Evolutionary conservation across 2,797 vertebrate species (phyloP).

Genomic region (Gymnopithys bicolor): DNA sequence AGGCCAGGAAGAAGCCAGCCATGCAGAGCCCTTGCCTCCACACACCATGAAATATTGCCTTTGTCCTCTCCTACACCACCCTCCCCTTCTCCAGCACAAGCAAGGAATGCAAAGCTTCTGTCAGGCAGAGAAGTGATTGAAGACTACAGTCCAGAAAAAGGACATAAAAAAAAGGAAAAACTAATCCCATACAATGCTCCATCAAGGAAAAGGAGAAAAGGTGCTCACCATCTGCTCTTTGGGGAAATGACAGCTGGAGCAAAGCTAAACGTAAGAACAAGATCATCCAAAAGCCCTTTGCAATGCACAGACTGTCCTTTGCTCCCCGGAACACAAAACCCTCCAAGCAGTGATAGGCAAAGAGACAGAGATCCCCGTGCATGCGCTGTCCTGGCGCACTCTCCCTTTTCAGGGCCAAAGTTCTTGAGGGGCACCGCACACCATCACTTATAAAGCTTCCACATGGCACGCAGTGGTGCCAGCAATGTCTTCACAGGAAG

Average conservation of each 20-base stretch:
- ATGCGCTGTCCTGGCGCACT: accelerated
- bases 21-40: neutral
- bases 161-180: neutral
- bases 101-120: neutral
- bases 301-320: neutral
- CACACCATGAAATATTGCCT: neutral
- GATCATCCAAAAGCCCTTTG: neutral
- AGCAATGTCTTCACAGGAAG: accelerated
- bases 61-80: neutral
- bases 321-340: neutral
- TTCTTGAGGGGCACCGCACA: neutral
- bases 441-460: neutral
- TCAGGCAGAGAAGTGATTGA: conserved; percentile 4
- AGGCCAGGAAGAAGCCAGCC: neutral
- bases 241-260: neutral
- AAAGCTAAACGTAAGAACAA: neutral
- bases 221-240: neutral
- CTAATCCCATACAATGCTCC: neutral
- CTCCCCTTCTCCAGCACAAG: neutral
- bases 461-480: accelerated
- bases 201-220: neutral
- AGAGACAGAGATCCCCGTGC: neutral
- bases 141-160: neutral
- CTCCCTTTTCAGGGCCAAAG: neutral
- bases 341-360: neutral